These are phyloP conservation scores for Spisula solida DNA, from an alignment of 2,888 invertebrate species.

Conservation along the genomic window DNA sequence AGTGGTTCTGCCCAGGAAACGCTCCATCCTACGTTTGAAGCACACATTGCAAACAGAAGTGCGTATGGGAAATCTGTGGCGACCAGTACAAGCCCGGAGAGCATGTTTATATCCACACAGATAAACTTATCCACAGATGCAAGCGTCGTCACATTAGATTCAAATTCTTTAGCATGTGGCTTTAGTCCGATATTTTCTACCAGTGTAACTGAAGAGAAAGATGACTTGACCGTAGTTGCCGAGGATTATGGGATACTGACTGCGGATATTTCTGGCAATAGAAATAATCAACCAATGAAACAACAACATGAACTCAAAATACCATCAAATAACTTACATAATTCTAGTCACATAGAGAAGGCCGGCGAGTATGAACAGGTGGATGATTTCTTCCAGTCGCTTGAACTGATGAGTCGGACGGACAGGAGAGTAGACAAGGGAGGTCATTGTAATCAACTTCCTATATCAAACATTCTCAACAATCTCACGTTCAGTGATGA, in stretches of 20 bases:
- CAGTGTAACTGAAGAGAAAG: neutral
- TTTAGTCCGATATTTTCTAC: constrained; percentile 48
- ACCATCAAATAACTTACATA: neutral
- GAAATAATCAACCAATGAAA: constrained; percentile 32
- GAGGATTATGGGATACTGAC: constrained; percentile 62
- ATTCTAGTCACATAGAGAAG: constrained; percentile 24
- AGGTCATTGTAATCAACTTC: constrained; percentile 70
- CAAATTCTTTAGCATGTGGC: constrained; percentile 23
- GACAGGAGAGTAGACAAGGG: constrained; percentile 67
- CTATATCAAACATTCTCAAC: constrained; percentile 84
- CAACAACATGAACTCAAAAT: constrained; percentile 7
- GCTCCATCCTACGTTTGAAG: neutral
- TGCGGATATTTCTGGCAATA: constrained; percentile 43
- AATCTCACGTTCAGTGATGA: constrained; percentile 85
- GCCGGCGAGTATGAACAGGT: constrained; percentile 54
- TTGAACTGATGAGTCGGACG: constrained; percentile 88
- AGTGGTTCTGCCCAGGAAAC: constrained; percentile 19
- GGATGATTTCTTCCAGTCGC: constrained; percentile 93
- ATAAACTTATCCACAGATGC: constrained; percentile 31
- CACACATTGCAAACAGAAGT: neutral
- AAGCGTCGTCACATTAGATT: neutral
- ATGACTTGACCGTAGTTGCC: neutral
- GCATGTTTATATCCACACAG: constrained; percentile 36
- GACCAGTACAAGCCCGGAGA: constrained; percentile 14
- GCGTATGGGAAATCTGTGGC: constrained; percentile 26